Evolutionary conservation across 2,888 invertebrate species (phyloP), one percentile per base, ranked within the genome.

Genomic region (Xylophagus ater): DNA sequence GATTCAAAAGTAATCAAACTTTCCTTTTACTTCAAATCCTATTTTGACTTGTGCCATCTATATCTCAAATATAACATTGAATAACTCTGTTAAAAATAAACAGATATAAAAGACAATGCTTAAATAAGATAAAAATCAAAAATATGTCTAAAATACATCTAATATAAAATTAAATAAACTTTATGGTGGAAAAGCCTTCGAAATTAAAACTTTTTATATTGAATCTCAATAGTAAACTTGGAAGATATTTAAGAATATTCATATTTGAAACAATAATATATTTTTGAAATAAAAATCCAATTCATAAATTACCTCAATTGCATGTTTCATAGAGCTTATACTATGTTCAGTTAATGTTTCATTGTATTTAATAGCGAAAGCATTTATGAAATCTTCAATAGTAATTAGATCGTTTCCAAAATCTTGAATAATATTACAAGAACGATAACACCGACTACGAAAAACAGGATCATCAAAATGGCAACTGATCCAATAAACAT

Each of bases 311-410:
- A 62, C 65, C 50, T 63, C 58, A 34, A 65, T 52, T 12, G 53
- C 54, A 44, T 64, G 62, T 15, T 58, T 59, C 65, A 65, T 65
- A 19, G 60, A 56, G 24, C 43, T 45, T n/a, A 65, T 44, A 3
- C 49, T 47, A 4, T 54, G 51, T 18, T 59, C 59, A 3, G 46
- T 51, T 1, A 60, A 38, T 6, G 51, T 53, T 14, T 49, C 52
- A 17, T 57, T 54, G 30, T 57, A 51, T 37, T 57, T 59, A 10
- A 41, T 43, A 41, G 55, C 56, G 38, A 59, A 59, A 3, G 53
- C 51, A 10, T 43, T 50, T 4, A 60, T 43, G 33, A 65, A 60
- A 19, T 56, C 54, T 4, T 41, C 17, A 35, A 59, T 46, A 19
- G 47, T 43, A n/a, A 59, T 34, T 8, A 45, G 40, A 14, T 54